Evolutionary conservation across 1,140 invertebrate genomes (phyloP), one percentile per base, ranked within the genome.

Genomic region (Lethrus apterus): DNA sequence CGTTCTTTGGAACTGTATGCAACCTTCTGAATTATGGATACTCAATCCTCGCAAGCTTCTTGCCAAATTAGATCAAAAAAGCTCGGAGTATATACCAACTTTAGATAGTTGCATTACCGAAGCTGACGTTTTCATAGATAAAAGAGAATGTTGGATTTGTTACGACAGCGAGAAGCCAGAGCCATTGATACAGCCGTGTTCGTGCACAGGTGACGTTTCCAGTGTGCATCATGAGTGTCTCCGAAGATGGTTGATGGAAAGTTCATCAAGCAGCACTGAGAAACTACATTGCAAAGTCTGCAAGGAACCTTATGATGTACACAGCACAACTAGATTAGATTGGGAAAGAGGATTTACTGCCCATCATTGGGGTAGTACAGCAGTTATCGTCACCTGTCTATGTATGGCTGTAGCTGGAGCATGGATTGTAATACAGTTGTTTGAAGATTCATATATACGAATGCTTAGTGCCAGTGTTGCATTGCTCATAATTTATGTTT

Each of bases 1-100:
- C 70, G 86, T 88, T 10, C 73, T 95, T 18, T 95, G 92, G 92
- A 95, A 95, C 70, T 93, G 86, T 56, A 90, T 90, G 75, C 85
- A 85, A 70, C 91, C 91, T n/a, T 89, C 93, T 60, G 84, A 90
- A 66, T 71, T 94, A 33, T 95, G 91, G 92, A 86, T 94, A 59
- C 70, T 95, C 47, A 95, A 95, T 76, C 92, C 91, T 9, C 83
- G 86, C 45, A 83, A 86, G 62, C 75, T 95, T 51, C 72, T 93
- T 1, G 82, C 84, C 41, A 74, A 70, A 62, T 58, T 76, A 23
- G 74, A 80, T 46, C 55, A 74, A 18, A 5, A 7, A 10, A n/a
- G 2, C 31, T 4, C 64, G 33, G 66, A 26, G n/a, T 26, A 26
- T 26, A 7, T 26, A 26, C 23, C 23, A 7, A 26, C 5, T n/a